Conservation (phyloP, 2,113 vertebrate species). For the Camelus dromedarius region DNA sequence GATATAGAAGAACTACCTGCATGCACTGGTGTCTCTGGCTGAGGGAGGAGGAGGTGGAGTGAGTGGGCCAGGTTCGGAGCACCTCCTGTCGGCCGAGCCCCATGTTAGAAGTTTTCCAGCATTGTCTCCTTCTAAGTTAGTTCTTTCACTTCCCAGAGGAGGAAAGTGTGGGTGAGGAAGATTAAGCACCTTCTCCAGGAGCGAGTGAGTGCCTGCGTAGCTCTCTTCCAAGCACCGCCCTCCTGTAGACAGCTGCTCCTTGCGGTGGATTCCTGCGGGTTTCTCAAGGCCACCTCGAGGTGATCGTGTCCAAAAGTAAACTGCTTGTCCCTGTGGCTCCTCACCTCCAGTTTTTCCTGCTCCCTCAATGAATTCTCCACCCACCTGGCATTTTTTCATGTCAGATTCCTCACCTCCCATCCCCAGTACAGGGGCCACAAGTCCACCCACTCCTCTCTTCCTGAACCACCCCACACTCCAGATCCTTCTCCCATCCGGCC, state of each 20-base stretch:
- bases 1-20: neutral
- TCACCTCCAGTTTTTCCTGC: neutral
- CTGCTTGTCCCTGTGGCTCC: fast-evolving
- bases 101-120: fast-evolving
- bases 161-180: neutral
- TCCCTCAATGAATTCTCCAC: neutral
- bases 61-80: neutral
- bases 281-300: neutral
- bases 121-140: neutral
- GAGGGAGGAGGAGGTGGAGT: fast-evolving
- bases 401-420: too few species aligned
- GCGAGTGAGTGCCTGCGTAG: fast-evolving
- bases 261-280: neutral
- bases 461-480: neutral
- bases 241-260: neutral
- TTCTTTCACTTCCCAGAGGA: neutral
- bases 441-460: neutral
- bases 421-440: neutral
- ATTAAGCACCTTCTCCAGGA: neutral
- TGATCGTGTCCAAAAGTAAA: neutral
- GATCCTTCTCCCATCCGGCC: neutral
- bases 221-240: neutral
- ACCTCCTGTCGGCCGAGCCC: fast-evolving
- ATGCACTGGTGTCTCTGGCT: fast-evolving
- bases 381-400: too few species aligned